These are phyloP conservation scores for Zeuzera pyrina DNA, from an alignment of 2,888 invertebrate species.

Conservation along the genomic window DNA sequence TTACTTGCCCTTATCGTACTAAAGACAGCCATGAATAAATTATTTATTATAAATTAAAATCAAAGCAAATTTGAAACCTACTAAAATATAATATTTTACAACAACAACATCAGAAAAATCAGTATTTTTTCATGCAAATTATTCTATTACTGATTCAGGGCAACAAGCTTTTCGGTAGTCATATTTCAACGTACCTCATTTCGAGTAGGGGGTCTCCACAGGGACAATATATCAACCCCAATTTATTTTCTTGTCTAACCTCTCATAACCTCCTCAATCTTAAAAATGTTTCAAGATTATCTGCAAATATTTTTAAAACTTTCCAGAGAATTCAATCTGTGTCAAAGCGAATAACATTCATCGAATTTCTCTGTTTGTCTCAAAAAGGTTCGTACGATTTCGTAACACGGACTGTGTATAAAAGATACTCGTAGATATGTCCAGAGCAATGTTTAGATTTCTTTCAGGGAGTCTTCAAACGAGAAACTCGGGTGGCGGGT, in stretches of 20 bases:
- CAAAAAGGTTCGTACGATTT: slow-evolving; percentile 1
- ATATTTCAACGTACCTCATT: slow-evolving; percentile 44
- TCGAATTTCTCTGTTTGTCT: no score
- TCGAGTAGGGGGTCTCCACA: slow-evolving; percentile 34
- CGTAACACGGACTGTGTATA: not conserved
- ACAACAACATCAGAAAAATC: slow-evolving; percentile 1
- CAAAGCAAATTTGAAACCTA: not conserved
- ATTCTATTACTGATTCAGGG: slow-evolving; percentile 19
- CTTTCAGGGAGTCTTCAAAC: slow-evolving; percentile 13
- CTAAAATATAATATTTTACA: not conserved
- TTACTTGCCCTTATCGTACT: no score
- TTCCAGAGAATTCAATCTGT: not conserved
- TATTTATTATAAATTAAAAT: no score
- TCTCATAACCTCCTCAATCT: slow-evolving; percentile 33
- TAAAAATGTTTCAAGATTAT: slow-evolving; percentile 5
- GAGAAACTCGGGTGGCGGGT: slow-evolving; percentile 19
- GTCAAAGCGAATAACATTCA: no score
- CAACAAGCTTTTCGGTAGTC: slow-evolving; percentile 26
- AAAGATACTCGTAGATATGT: slow-evolving; percentile 1
- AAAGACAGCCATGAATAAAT: no score
- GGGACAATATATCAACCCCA: slow-evolving; percentile 52
- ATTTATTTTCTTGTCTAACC: slow-evolving; percentile 50
- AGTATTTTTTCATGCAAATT: slow-evolving; percentile 21
- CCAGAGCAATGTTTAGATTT: slow-evolving; percentile 15
- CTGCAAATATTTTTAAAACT: slow-evolving; percentile 4